phyloP scores from a whole-genome alignment of 2,888 invertebrate genomes.

The Rapana venosa region DNA sequence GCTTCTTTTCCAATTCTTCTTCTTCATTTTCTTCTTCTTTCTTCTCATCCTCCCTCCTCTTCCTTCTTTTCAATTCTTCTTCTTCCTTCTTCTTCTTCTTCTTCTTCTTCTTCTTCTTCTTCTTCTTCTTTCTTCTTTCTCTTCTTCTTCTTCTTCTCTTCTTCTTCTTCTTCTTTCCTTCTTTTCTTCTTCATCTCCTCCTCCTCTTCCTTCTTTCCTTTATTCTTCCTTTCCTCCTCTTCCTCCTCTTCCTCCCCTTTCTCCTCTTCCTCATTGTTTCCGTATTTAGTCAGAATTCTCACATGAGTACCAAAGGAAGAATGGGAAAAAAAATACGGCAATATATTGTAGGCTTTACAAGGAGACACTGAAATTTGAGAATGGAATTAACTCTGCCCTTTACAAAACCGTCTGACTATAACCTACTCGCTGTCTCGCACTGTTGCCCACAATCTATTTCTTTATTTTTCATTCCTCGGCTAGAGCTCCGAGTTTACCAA shows the following conservation, averaged over 20 bases:
- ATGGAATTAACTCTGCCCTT: too few relatives aligned
- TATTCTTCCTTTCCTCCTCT: slow-evolving; percentile 4
- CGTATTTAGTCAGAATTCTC: too few relatives aligned
- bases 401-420: too few relatives aligned
- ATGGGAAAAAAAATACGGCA: too few relatives aligned
- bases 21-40: background rate
- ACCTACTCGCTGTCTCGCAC: too few relatives aligned
- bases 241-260: background rate
- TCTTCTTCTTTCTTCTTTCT: background rate
- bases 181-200: background rate
- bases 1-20: background rate
- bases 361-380: too few relatives aligned
- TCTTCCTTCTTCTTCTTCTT: background rate
- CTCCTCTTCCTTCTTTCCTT: background rate
- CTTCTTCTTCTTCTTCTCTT: background rate
- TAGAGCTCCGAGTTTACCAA: too few relatives aligned
- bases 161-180: background rate
- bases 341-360: too few relatives aligned
- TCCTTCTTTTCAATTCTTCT: background rate
- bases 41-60: background rate
- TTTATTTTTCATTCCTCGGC: too few relatives aligned
- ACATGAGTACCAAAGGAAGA: too few relatives aligned
- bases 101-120: background rate
- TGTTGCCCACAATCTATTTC: too few relatives aligned
- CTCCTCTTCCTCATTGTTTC: too few relatives aligned